A percentile compares a stretch with the other conserved stretches of the same genome.
These are phyloP conservation scores for Sminthurides aquaticus DNA, from an alignment of 2,888 invertebrate species.

Conservation along the genomic window DNA sequence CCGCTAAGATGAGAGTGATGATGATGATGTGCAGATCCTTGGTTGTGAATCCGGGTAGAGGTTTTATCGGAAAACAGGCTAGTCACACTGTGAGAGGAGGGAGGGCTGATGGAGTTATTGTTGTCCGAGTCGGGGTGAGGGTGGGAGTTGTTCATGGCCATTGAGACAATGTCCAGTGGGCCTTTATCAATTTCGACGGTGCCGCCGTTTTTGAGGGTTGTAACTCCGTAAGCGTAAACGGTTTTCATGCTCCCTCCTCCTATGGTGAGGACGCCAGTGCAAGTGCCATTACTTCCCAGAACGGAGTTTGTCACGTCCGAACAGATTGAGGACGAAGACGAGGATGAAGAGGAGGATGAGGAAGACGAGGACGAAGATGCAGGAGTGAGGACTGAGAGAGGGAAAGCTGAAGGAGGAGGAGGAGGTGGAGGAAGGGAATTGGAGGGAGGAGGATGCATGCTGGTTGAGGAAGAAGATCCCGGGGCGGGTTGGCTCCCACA, in stretches of 20 bases:
- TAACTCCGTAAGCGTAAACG: constrained; percentile 14
- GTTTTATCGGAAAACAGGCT: constrained; percentile 3
- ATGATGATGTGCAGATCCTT: background rate
- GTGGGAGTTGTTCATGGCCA: constrained; percentile 29
- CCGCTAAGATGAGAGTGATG: background rate
- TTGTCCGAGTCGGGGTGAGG: constrained; percentile 28
- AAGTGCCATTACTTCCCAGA: background rate
- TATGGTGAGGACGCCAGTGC: background rate
- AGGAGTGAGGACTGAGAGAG: background rate
- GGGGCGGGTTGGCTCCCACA: constrained; percentile 1
- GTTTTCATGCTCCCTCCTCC: constrained; percentile 16
- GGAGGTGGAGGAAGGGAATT: constrained; percentile 7
- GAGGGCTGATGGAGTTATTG: constrained; percentile 22
- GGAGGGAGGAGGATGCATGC: background rate
- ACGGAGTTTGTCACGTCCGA: background rate
- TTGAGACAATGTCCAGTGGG: constrained; percentile 32
- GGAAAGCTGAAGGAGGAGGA: background rate
- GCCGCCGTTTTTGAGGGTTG: constrained; percentile 22
- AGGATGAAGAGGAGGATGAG: background rate
- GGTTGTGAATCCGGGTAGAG: background rate
- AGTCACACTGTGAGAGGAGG: background rate
- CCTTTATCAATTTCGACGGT: constrained; percentile 17
- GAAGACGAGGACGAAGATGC: constrained; percentile 1
- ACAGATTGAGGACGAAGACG: background rate
- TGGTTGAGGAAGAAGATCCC: background rate